A percentile compares a stretch with the other conserved stretches of the same genome.
Conservation (phyloP, 2,888 invertebrate genomes). For the Dasysyrphus tricinctus region DNA sequence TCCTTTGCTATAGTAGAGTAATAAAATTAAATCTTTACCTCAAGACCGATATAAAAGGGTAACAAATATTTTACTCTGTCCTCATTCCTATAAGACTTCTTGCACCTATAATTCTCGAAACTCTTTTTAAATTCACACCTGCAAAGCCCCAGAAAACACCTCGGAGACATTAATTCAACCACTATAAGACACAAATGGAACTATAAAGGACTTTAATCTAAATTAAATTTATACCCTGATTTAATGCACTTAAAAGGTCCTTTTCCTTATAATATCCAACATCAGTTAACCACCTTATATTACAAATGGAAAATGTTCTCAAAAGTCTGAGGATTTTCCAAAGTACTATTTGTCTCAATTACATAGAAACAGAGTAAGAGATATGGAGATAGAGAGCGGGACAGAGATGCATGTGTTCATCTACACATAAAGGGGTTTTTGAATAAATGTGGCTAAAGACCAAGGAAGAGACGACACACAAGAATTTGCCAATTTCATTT, state of each 20-base stretch:
- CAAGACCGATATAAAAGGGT: no score
- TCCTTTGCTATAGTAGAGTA: no score
- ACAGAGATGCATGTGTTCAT: not conserved
- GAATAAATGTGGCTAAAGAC: slow-evolving; percentile 52
- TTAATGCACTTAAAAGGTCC: slow-evolving; percentile 55
- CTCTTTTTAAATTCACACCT: slow-evolving; percentile 11
- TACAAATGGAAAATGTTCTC: slow-evolving; percentile 6
- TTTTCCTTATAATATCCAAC: slow-evolving; percentile 8
- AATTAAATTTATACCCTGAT: slow-evolving; percentile 66
- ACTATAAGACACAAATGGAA: slow-evolving; percentile 24
- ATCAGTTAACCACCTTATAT: slow-evolving; percentile 21
- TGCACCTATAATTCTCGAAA: not conserved
- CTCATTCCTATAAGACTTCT: slow-evolving; percentile 2
- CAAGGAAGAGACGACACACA: slow-evolving; percentile 33
- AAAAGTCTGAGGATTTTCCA: slow-evolving; percentile 28
- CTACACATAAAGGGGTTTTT: not conserved
- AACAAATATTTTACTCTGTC: no score
- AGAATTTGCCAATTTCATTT: slow-evolving; percentile 64
- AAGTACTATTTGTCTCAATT: slow-evolving; percentile 69
- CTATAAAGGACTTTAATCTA: slow-evolving; percentile 57
- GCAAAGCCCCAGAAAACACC: slow-evolving; percentile 12
- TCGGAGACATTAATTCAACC: slow-evolving; percentile 47
- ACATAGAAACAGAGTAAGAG: slow-evolving; percentile 9
- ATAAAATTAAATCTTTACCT: not conserved
- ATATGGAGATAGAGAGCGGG: not conserved